Base-by-base conservation (phyloP, 2,797 vertebrate genomes). In the Pristis pectinata region DNA sequence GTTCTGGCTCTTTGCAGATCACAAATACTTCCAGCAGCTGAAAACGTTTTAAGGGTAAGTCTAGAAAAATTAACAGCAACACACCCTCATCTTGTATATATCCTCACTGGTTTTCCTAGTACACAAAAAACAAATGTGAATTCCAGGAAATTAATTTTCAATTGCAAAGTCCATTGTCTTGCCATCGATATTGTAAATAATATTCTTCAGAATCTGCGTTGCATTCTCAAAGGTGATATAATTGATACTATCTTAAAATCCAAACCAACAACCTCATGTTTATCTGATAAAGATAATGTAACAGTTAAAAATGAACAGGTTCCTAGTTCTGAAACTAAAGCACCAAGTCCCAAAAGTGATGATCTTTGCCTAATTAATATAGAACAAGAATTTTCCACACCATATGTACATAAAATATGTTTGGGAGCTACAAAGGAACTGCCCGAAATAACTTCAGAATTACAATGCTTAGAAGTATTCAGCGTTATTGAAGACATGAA, bases 181-280 rank as follows among this genome's bases (percentile, higher is more conserved):
- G 77, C 94, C 85, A 94, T 95, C 53, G 94, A 96, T 70, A 76
- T 96, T 70, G 93, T 96, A 92, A 95, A 70, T 85, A 96, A 72
- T 5, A 85, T 96, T 77, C 95, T 96, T 94, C 95, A 96, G 91
- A 96, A 96, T 87, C 95, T 96, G 72, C 95, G 89, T 56, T 95
- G 94, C 89, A 96, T 95, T 72, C 94, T 95, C 70, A 94, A 94
- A 30, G 95, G 30, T 15, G 95, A 95, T 49, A 95, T 41, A 83
- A 95, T 34, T 61, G 67, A 56, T 92, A 95, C 89, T 64, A 1
- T 94, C 72, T 82, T 95, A 95, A 96, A 64, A 95, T 76, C 94
- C 76, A 95, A 17, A 61, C 70, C 41, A 95, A 94, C 70, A 13
- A 15, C 6, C 44, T 74, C 41, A 49, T 7, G 64, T 72, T 94